A percentile compares a stretch with the other conserved stretches of the same genome.
phyloP scores from a whole-genome alignment of 92 coral and sea anemone species.

The Porites cylindrica region DNA sequence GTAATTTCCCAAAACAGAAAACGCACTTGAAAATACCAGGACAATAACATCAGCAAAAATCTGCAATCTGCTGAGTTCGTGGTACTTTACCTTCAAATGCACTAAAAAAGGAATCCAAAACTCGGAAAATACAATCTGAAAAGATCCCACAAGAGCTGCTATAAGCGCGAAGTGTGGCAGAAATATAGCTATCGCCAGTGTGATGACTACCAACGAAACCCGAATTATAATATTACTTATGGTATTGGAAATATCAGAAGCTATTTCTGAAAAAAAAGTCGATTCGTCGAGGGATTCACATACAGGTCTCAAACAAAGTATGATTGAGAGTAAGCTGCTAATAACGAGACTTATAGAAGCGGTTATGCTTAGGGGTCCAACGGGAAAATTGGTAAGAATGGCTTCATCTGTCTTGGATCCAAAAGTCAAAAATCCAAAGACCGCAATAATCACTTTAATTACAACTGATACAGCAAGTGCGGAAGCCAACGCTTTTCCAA shows the following conservation, averaged over 20 bases:
- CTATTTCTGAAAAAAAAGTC: background rate
- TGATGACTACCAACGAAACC: background rate
- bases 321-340: background rate
- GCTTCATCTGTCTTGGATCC: slow-evolving; percentile 8
- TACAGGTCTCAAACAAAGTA: background rate
- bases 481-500: background rate
- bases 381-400: background rate
- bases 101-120: background rate
- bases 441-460: background rate
- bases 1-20: no score
- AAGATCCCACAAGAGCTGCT: background rate
- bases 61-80: no score
- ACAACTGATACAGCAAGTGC: background rate
- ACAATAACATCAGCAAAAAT: no score
- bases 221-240: background rate
- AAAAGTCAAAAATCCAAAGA: slow-evolving; percentile 5
- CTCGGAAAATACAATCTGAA: background rate
- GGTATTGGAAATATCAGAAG: background rate
- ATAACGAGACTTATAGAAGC: background rate
- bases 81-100: no score
- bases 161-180: background rate
- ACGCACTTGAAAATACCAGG: no score
- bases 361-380: background rate
- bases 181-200: background rate
- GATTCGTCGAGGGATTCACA: background rate